These are phyloP conservation scores for Tenthredo distinguenda DNA, from an alignment of 2,888 invertebrate genomes.

Conservation along the genomic window DNA sequence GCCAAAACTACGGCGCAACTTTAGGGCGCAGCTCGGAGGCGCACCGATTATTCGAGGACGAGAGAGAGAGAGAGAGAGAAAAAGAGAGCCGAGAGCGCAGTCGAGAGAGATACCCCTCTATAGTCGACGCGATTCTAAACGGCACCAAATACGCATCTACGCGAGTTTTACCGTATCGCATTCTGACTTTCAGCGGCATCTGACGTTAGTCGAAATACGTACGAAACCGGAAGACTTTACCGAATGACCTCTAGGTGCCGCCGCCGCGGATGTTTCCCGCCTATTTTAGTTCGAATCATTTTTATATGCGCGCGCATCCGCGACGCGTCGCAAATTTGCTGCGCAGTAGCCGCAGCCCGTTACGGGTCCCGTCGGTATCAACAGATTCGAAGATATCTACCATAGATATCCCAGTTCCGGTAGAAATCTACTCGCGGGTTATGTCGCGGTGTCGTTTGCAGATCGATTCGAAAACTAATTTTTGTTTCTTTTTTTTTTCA, in stretches of 20 bases:
- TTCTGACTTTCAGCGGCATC: constrained; percentile 31
- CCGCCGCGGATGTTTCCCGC: neutral
- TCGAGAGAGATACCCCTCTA: neutral
- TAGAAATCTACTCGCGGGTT: neutral
- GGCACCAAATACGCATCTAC: constrained; percentile 37
- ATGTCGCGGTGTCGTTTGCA: neutral
- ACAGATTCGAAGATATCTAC: neutral
- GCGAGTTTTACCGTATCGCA: neutral
- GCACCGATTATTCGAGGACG: constrained; percentile 74
- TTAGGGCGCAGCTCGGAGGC: constrained; percentile 71
- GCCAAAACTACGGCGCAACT: constrained; percentile 60
- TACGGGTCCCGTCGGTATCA: neutral
- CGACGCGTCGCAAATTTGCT: neutral
- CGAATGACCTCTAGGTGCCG: constrained; percentile 5
- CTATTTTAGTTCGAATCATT: neutral
- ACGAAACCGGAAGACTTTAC: neutral
- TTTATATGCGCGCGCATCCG: neutral
- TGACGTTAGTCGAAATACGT: neutral
- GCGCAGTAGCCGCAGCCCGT: neutral
- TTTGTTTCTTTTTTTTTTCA: neutral
- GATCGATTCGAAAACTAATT: neutral
- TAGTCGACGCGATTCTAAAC: neutral
- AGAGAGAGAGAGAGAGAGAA: neutral
- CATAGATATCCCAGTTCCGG: too few species aligned
- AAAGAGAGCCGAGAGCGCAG: neutral